Base-by-base conservation (phyloP, 2,797 vertebrate genomes). In the Chelon auratus region DNA sequence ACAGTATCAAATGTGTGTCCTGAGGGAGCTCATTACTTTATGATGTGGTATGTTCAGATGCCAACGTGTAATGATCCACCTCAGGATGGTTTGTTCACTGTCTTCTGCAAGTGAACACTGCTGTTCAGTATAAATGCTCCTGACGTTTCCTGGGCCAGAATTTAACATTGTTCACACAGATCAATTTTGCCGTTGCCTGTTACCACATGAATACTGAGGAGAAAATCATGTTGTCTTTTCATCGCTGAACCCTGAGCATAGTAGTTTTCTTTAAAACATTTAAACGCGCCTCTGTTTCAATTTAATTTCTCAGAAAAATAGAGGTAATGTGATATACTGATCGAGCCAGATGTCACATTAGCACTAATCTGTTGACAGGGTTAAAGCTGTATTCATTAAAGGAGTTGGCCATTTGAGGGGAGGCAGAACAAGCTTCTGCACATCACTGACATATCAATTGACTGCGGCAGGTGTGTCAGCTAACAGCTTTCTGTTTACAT, bases 1-100 rank as follows among this genome's bases (percentile, higher is more conserved):
- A 86, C 86, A 81, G 90, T 93, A 90, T 93, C 91, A 78, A 61
- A 82, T 92, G 72, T 79, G 78, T 78, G 30, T 86, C 91, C 87
- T 18, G 68, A 67, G 86, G 89, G 86, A 83, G 69, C 65, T 71
- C 72, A 78, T 83, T 78, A 81, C 81, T 80, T 74, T 87, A 66
- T 89, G 85, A 90, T 88, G 89, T 86, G 89, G 83, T 86, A 7
- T 72, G 69, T 81, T 83, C 64, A 45, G 68, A 88, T 89, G 86
- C 89, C 87, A 91, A 68, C 40, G 7, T 81, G 77, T 70, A 80
- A 87, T 72, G 62, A 85, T 85, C 72, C 81, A 76, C 78, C 72
- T 82, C 65, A 67, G 30, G 72, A 87, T 45, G 59, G 47, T 72
- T 82, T 60, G 63, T 66, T 84, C 76, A 40, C 61, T 76, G 74